Percentiles rank a stretch among this genome's conserved stretches.
Evolutionary conservation across 2,888 invertebrate genomes (phyloP).

Genomic region (Brassicogethes aeneus): DNA sequence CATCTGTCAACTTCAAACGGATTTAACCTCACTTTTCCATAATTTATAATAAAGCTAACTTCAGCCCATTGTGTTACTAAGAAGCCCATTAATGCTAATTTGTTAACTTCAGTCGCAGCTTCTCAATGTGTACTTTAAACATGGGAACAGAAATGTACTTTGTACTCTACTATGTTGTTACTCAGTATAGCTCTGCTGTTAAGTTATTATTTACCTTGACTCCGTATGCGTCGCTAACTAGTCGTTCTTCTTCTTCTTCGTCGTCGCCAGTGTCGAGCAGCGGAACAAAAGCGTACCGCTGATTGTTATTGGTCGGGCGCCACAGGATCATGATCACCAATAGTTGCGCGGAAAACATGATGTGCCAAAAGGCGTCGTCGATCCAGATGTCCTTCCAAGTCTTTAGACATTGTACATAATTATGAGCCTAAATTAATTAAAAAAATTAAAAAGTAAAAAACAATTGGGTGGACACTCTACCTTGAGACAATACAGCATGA

Average conservation of each 20-base stretch:
- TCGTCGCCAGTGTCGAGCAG: slow-evolving; percentile 71
- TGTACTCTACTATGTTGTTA: too few relatives aligned
- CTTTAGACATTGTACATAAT: slow-evolving; percentile 63
- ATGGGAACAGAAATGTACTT: too few relatives aligned
- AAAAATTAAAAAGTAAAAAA: too few relatives aligned
- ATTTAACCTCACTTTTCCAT: too few relatives aligned
- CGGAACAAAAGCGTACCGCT: slow-evolving; percentile 89
- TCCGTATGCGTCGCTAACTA: slow-evolving; percentile 80
- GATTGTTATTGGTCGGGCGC: slow-evolving; percentile 94
- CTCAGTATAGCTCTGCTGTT: too few relatives aligned
- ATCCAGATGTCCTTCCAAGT: slow-evolving; percentile 92
- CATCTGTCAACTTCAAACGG: too few relatives aligned
- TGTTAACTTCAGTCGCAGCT: too few relatives aligned
- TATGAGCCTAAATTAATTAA: slow-evolving; percentile 41
- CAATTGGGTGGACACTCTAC: too few relatives aligned
- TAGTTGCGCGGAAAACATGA: slow-evolving; percentile 80
- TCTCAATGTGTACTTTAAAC: too few relatives aligned
- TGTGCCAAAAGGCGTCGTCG: slow-evolving; percentile 93
- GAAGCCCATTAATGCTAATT: too few relatives aligned
- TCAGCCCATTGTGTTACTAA: too few relatives aligned
- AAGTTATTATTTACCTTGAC: slow-evolving; percentile 46
- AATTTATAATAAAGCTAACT: too few relatives aligned
- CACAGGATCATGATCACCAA: slow-evolving; percentile 90
- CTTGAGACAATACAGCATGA: slow-evolving; percentile 88
- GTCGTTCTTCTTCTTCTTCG: slow-evolving; percentile 75